A percentile compares a stretch with the other conserved stretches of the same genome.
Evolutionary conservation across 2,113 vertebrate species (phyloP).

Genomic region (Leucopsar rothschildi): DNA sequence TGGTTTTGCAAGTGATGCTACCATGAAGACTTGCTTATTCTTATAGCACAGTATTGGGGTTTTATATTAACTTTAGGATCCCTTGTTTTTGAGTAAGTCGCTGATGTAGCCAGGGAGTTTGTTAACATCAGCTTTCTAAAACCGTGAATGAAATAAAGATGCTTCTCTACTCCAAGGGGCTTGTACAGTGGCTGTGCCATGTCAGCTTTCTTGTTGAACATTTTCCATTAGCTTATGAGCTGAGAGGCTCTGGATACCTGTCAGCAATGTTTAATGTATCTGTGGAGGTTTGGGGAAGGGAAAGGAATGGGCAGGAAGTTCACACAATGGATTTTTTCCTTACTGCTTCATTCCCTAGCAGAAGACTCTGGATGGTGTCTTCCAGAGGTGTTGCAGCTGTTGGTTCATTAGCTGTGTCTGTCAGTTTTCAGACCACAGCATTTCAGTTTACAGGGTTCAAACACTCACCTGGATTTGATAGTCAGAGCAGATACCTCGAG

Average conservation of each 20-base stretch:
- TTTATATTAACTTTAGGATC: background rate
- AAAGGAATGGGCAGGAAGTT: background rate
- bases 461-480: background rate
- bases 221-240: background rate
- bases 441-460: background rate
- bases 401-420: background rate
- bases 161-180: background rate
- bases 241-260: background rate
- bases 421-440: background rate
- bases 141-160: background rate
- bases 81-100: background rate
- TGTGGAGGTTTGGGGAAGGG: background rate
- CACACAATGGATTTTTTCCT: background rate
- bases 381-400: background rate
- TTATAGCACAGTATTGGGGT: background rate
- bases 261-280: background rate
- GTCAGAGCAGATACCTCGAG: background rate
- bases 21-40: background rate
- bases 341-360: background rate
- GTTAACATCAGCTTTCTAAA: background rate
- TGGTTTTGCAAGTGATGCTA: background rate
- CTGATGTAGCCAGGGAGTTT: background rate
- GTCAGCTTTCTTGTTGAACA: background rate
- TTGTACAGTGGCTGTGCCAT: background rate
- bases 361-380: background rate